Evolutionary conservation across 2,888 invertebrate species (phyloP).

Genomic region (Agrenia bidenticulata): DNA sequence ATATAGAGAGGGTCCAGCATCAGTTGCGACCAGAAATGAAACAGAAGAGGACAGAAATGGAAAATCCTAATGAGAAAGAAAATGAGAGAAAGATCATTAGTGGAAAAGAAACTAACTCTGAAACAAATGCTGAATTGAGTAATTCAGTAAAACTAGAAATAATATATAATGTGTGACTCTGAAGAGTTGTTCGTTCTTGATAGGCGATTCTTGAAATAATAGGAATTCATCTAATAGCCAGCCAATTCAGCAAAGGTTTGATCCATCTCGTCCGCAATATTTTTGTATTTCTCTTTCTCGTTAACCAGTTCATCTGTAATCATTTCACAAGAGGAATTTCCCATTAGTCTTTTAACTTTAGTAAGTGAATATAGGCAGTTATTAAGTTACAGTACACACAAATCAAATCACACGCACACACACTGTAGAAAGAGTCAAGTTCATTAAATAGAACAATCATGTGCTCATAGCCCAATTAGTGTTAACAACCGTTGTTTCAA

Average conservation of each 20-base stretch:
- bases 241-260: constrained; percentile 95
- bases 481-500: too few species aligned
- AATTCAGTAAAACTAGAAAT: not conserved
- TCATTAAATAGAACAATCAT: too few species aligned
- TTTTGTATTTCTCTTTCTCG: constrained; percentile 89
- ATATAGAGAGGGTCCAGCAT: not conserved
- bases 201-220: constrained; percentile 1
- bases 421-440: too few species aligned
- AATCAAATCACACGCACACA: too few species aligned
- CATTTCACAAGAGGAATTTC: not conserved
- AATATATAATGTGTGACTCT: constrained; percentile 9
- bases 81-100: not conserved
- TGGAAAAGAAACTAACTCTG: constrained; percentile 3
- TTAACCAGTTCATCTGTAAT: constrained; percentile 76
- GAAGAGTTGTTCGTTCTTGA: constrained; percentile 17
- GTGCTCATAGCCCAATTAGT: too few species aligned
- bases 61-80: not conserved
- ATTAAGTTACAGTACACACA: too few species aligned
- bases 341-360: too few species aligned
- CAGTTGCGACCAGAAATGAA: constrained; percentile 17
- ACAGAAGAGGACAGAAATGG: constrained; percentile 15
- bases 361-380: too few species aligned
- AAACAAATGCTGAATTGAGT: not conserved
- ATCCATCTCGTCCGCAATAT: constrained; percentile 96
- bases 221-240: constrained; percentile 73